Conservation (phyloP, 2,888 invertebrate genomes). For the Drosophila yooni region DNA sequence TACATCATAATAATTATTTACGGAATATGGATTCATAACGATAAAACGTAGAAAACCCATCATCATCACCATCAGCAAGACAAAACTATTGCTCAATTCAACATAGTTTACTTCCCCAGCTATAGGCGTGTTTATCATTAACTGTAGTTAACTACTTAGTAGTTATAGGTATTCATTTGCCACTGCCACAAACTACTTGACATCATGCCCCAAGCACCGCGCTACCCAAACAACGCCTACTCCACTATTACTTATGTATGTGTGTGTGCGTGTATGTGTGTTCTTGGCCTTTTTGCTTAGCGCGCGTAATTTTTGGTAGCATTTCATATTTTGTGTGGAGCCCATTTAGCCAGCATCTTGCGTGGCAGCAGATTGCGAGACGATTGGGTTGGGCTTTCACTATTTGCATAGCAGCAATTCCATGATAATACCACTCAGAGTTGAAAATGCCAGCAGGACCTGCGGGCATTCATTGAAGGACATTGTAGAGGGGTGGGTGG, state of each 20-base stretch:
- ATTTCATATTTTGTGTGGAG: slow-evolving; percentile 21
- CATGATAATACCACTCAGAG: slow-evolving; percentile 49
- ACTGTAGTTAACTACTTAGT: slow-evolving; percentile 14
- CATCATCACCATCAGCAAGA: not conserved
- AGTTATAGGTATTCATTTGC: slow-evolving; percentile 2
- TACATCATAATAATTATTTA: not conserved
- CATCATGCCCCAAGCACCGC: not conserved
- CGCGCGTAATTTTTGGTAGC: slow-evolving; percentile 26
- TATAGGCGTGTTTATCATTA: slow-evolving; percentile 5
- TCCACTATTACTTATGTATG: not conserved
- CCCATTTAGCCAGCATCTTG: slow-evolving; percentile 29
- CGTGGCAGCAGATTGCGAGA: slow-evolving; percentile 19
- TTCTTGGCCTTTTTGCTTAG: slow-evolving; percentile 6
- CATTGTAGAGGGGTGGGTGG: slow-evolving; percentile 9
- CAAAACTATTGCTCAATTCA: not conserved
- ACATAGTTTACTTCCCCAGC: not conserved
- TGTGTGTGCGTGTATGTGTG: not conserved
- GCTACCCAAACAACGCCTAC: not conserved
- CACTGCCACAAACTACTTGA: slow-evolving; percentile 23
- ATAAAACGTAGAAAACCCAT: not conserved
- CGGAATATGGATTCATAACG: not conserved
- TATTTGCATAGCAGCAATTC: slow-evolving; percentile 77
- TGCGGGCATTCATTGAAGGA: slow-evolving; percentile 61
- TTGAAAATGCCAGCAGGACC: slow-evolving; percentile 36
- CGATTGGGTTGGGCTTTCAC: slow-evolving; percentile 23